Base-by-base conservation (phyloP, 1,140 invertebrate species). In the Brachionus paranguensis region DNA sequence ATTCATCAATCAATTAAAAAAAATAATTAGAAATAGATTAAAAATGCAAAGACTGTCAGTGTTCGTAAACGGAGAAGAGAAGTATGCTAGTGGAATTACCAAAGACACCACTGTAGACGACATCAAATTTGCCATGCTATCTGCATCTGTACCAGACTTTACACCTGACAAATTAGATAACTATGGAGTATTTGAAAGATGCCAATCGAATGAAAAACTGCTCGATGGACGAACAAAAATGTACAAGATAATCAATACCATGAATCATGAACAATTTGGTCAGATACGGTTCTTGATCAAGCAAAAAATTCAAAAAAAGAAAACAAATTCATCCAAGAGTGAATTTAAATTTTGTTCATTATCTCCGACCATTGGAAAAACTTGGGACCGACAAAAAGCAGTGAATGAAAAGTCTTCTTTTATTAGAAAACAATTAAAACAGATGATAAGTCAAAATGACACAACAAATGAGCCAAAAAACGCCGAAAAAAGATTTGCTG, bases 81-180 rank as follows among this genome's bases (percentile, higher is more conserved):
- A 81, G 45, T 81, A 64, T 20, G 78, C 78, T 5, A 65, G 53
- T 65, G 78, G 78, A 27, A 60, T 81, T 4, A 64, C 78, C 27
- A 81, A 81, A 47, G 53, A 68, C 24, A 81, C 78, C 4, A 81
- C 55, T 68, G 78, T 81, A 0, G 78, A 81, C 24, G 53, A 81
- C 11, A 47, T 81, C 6, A 81, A 81, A 68, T 81, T 64, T 68
- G 78, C 78, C n/a, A 81, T 81, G 78, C 45, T 81, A 17, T 64
- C 53, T 17, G 78, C 64, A 24, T 64, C 78, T 24, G 17, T 41
- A 20, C 43, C 78, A 24, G 33, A 20, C 41, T 81, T 81, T 47
- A 81, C 53, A 29, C 78, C 53, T 12, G 53, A 81, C 37, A 60
- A 64, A 43, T 17, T 81, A 17, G 27, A 81, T 47, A 33, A 81